Conservation (phyloP, 2,888 invertebrate species). For the Mythimna albipuncta region DNA sequence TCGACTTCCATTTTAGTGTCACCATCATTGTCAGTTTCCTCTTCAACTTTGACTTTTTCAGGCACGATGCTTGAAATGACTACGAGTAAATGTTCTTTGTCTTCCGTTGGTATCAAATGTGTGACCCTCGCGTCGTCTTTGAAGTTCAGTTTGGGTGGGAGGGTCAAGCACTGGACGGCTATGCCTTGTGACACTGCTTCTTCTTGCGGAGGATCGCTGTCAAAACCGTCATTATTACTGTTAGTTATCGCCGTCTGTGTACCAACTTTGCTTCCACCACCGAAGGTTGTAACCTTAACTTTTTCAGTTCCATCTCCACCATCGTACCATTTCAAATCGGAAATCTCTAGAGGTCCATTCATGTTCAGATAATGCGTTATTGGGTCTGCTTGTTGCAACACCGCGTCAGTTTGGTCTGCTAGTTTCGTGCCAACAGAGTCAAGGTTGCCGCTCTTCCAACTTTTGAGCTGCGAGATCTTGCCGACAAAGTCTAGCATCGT, state of each 20-base stretch:
- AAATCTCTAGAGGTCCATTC: slow-evolving; percentile 87
- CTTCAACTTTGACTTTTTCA: slow-evolving; percentile 76
- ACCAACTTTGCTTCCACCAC: slow-evolving; percentile 80
- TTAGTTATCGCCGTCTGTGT: slow-evolving; percentile 82
- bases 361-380: slow-evolving; percentile 85
- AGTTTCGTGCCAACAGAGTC: slow-evolving; percentile 86
- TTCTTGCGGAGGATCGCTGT: slow-evolving; percentile 85
- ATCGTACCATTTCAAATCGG: slow-evolving; percentile 87
- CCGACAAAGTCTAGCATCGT: slow-evolving; percentile 86
- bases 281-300: slow-evolving; percentile 80
- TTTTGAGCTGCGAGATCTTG: slow-evolving; percentile 85
- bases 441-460: slow-evolving; percentile 84
- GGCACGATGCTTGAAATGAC: slow-evolving; percentile 87
- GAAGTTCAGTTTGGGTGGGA: slow-evolving; percentile 88
- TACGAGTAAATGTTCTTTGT: slow-evolving; percentile 93
- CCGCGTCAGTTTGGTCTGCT: slow-evolving; percentile 85
- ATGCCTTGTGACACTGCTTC: slow-evolving; percentile 84
- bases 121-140: slow-evolving; percentile 89
- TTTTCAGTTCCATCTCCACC: slow-evolving; percentile 84
- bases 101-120: slow-evolving; percentile 93
- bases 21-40: slow-evolving; percentile 79
- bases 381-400: slow-evolving; percentile 79
- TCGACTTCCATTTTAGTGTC: slow-evolving; percentile 88
- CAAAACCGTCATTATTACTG: slow-evolving; percentile 88
- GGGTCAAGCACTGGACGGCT: slow-evolving; percentile 91